Base-by-base conservation (phyloP, 2,888 invertebrate genomes). In the Pachymerium ferrugineum region DNA sequence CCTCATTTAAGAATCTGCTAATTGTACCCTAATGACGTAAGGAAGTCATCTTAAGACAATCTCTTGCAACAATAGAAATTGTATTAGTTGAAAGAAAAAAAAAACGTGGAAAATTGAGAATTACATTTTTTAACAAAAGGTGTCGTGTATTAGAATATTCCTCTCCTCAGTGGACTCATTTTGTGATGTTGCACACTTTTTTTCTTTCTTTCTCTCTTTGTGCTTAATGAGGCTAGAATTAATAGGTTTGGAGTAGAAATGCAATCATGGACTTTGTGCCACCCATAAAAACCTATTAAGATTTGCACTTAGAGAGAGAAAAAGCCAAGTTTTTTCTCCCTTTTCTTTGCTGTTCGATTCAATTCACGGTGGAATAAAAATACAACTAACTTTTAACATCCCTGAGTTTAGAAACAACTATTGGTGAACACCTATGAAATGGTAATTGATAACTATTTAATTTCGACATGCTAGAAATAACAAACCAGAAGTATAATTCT, bases 21-120 rank as follows among this genome's bases (percentile, higher is more conserved):
- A 62, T 62, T 62, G 62, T 62, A 62, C 62, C 62, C 62, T 62
- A 62, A 62, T 62, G 62, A 62, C 62, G 62, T 28, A 62, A 62
- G 62, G 28, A 62, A 62, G 62, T 62, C 62, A 62, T 62, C 62
- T 62, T 62, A 62, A 62, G 62, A 62, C 62, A 62, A 62, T 62
- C 62, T 62, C 25, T 12, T n/a, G 28, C 62, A 62, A 62, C 62
- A 62, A 62, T 62, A 62, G 62, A 62, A 62, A 25, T 62, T 62
- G 62, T 62, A 62, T 62, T 62, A 62, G 62, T 28, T 47, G 1
- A 47, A 47, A 47, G 5, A 47, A 47, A 25, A 62, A 1, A 62
- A 62, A 5, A 28, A 0, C 10, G 28, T 28, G 28, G 38, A 12
- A 38, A 38, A n/a, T n/a, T n/a, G n/a, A n/a, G n/a, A n/a, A n/a